phyloP scores from a whole-genome alignment of 2,797 vertebrate species.

The Spinus pinus region DNA sequence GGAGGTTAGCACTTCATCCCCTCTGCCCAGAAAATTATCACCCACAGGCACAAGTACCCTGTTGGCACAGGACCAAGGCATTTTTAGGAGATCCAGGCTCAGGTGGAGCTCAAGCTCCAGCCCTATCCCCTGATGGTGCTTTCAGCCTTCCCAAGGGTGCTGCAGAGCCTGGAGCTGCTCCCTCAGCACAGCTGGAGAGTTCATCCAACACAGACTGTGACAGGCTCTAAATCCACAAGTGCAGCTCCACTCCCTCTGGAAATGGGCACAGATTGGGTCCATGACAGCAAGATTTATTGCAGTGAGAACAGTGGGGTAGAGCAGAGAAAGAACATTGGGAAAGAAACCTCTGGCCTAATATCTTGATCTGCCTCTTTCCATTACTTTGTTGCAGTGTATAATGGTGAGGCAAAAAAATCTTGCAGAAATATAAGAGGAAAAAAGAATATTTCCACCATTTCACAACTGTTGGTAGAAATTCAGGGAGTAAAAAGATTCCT shows the following conservation, averaged over 20 bases:
- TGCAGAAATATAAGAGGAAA: neutral
- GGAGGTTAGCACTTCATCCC: neutral
- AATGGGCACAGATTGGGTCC: accelerated
- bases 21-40: neutral
- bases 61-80: neutral
- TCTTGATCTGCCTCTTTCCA: neutral
- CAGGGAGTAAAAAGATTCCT: neutral
- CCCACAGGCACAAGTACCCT: neutral
- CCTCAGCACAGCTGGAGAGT: accelerated
- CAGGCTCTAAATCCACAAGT: neutral
- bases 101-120: neutral
- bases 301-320: neutral
- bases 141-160: neutral
- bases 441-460: neutral
- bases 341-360: neutral
- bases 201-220: accelerated
- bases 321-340: neutral
- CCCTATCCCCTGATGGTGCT: neutral
- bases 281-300: neutral
- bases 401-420: neutral
- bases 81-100: neutral
- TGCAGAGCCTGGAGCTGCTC: accelerated
- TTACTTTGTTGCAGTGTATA: neutral
- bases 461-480: neutral
- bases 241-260: neutral